These are phyloP conservation scores for Ophiothrix spiculata DNA, from an alignment of 35 echinoderm and acorn worm species.

Conservation along the genomic window DNA sequence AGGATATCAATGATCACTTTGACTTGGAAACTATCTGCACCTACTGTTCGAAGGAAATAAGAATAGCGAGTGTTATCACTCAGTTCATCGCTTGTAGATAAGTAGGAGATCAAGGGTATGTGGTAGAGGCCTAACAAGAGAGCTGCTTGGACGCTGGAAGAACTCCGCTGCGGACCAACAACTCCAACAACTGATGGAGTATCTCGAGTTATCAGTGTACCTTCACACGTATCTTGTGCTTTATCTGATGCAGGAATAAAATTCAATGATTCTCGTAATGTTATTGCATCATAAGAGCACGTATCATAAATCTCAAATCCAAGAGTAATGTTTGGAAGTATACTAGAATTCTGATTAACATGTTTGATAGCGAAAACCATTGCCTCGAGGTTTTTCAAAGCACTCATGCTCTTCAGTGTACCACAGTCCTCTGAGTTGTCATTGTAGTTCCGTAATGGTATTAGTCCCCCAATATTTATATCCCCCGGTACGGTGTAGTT, in stretches of 20 bases:
- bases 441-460: constrained; percentile 76
- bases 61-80: constrained; percentile 75
- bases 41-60: constrained; percentile 88
- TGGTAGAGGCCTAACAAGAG: constrained; percentile 75
- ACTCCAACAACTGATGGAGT: constrained; percentile 46
- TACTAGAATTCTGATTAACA: constrained; percentile 61
- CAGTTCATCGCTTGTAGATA: constrained; percentile 93
- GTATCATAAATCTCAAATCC: constrained; percentile 97
- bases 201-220: not conserved
- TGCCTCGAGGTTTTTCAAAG: constrained; percentile 74
- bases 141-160: constrained; percentile 79
- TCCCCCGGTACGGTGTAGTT: constrained; percentile 69
- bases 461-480: constrained; percentile 80
- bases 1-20: constrained; percentile 82
- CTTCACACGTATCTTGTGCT: not conserved
- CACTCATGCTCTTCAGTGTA: constrained; percentile 27
- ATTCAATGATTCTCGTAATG: constrained; percentile 70
- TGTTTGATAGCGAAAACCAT: constrained; percentile 80
- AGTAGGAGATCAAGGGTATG: constrained; percentile 86
- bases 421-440: constrained; percentile 61
- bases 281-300: constrained; percentile 66
- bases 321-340: constrained; percentile 71
- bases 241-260: constrained; percentile 70
- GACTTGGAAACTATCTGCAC: constrained; percentile 72
- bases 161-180: constrained; percentile 81